phyloP scores from a whole-genome alignment of 1,140 invertebrate species.

The Megathymus violae region DNA sequence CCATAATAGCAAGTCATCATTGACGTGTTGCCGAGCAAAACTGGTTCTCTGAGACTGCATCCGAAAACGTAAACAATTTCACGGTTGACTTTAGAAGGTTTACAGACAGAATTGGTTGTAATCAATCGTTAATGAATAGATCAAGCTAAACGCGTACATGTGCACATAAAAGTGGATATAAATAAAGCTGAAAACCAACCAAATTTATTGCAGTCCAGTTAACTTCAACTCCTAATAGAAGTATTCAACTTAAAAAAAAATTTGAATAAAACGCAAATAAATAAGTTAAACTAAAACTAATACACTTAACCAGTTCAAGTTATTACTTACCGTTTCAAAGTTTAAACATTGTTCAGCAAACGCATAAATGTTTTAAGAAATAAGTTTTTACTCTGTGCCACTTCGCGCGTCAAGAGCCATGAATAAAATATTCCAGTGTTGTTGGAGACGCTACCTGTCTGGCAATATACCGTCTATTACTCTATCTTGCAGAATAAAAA shows the following conservation, averaged over 20 bases:
- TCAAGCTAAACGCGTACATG: too few species aligned
- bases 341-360: slow-evolving; percentile 33
- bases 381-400: slow-evolving; percentile 50
- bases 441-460: slow-evolving; percentile 42
- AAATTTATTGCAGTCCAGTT: not conserved
- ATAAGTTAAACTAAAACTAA: slow-evolving; percentile 9
- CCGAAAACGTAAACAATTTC: too few species aligned
- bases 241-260: not conserved
- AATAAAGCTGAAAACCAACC: not conserved
- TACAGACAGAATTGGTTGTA: too few species aligned
- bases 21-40: too few species aligned
- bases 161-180: not conserved
- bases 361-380: slow-evolving; percentile 56
- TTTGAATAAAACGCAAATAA: not conserved
- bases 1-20: too few species aligned
- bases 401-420: slow-evolving; percentile 43
- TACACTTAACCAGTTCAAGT: slow-evolving; percentile 13
- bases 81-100: too few species aligned
- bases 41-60: too few species aligned
- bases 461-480: too few species aligned
- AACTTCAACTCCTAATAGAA: not conserved
- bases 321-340: slow-evolving; percentile 26
- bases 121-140: too few species aligned
- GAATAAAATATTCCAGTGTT: slow-evolving; percentile 53
- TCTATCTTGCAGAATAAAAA: too few species aligned